Evolutionary conservation across 2,888 invertebrate species (phyloP).

Genomic region (Thymelicus sylvestris): DNA sequence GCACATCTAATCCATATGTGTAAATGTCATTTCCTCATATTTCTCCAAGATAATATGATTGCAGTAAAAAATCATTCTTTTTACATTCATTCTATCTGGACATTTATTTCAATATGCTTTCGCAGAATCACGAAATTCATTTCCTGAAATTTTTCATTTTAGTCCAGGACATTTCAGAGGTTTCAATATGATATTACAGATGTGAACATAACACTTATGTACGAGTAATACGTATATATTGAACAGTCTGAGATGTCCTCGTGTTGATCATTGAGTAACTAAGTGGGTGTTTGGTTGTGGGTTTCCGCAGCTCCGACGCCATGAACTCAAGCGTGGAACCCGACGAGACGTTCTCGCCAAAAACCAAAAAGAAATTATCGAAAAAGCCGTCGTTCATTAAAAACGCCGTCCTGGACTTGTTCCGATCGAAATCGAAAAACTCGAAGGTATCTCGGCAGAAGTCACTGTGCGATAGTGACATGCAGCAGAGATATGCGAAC

Average conservation of each 20-base stretch:
- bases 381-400: slow-evolving; percentile 84
- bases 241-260: slow-evolving; percentile 66
- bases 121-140: slow-evolving; percentile 71
- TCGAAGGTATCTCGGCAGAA: slow-evolving; percentile 81
- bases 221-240: slow-evolving; percentile 49
- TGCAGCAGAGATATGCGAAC: slow-evolving; percentile 70
- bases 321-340: slow-evolving; percentile 81
- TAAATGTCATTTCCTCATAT: slow-evolving; percentile 5
- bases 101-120: slow-evolving; percentile 82
- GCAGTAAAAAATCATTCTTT: slow-evolving; percentile 37
- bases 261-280: slow-evolving; percentile 74
- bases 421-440: slow-evolving; percentile 82
- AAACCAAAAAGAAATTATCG: slow-evolving; percentile 84
- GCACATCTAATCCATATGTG: neutral
- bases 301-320: slow-evolving; percentile 83
- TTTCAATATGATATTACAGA: slow-evolving; percentile 52
- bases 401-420: slow-evolving; percentile 81
- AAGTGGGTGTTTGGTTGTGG: slow-evolving; percentile 83
- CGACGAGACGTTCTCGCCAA: slow-evolving; percentile 81
- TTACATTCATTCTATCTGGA: slow-evolving; percentile 35
- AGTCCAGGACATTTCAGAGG: slow-evolving; percentile 66
- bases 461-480: slow-evolving; percentile 78
- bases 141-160: slow-evolving; percentile 62
- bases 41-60: neutral
- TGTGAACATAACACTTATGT: neutral